Percentiles rank a stretch among this genome's conserved stretches.
Evolutionary conservation across 2,888 invertebrate species (phyloP).

Genomic region (Timandra comae): DNA sequence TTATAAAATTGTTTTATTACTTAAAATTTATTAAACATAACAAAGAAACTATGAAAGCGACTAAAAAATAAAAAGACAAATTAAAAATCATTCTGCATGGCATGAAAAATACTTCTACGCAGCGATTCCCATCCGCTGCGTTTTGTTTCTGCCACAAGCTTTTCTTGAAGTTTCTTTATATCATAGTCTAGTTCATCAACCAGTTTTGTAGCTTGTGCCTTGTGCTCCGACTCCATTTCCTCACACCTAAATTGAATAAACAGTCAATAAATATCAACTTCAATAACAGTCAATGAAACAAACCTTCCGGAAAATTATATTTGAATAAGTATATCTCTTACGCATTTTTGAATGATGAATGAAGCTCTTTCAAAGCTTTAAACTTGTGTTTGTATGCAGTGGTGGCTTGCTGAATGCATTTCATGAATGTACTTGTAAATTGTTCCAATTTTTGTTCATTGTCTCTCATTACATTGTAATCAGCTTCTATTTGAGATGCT

Average conservation of each 20-base stretch:
- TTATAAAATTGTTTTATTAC: no score
- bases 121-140: conserved; percentile 53
- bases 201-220: conserved; percentile 44
- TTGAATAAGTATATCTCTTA: conserved; percentile 27
- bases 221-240: conserved; percentile 47
- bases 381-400: conserved; percentile 51
- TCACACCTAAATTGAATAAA: conserved; percentile 39
- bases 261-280: neutral
- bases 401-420: conserved; percentile 55
- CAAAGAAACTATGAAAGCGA: conserved; percentile 4
- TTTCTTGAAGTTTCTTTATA: conserved; percentile 51
- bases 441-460: conserved; percentile 61
- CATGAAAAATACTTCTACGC: conserved; percentile 49
- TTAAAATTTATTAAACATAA: conserved; percentile 1
- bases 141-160: conserved; percentile 55
- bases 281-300: neutral
- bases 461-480: conserved; percentile 50
- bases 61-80: conserved; percentile 8
- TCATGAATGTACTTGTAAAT: conserved; percentile 44
- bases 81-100: conserved; percentile 59
- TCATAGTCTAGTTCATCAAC: conserved; percentile 52
- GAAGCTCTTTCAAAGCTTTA: conserved; percentile 46
- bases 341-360: conserved; percentile 48
- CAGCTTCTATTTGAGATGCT: conserved; percentile 44
- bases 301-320: neutral